Base-by-base conservation (phyloP, 2,113 vertebrate genomes). In the Albula goreensis region DNA sequence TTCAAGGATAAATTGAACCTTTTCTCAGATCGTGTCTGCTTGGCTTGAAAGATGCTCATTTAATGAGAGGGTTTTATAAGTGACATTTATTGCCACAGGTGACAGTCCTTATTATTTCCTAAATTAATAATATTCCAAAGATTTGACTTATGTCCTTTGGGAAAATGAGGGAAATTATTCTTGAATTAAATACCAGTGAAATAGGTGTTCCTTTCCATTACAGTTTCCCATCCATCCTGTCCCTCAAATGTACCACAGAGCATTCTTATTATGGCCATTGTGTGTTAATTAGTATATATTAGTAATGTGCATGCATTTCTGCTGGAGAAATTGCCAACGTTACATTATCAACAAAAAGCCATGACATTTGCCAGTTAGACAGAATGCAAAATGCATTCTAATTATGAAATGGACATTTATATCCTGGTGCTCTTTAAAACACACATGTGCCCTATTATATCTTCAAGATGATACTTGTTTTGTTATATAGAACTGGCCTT, bases 51-150 rank as follows among this genome's bases (percentile, higher is more conserved):
- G 41, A 80, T 80, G 41, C 78, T 80, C 17, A 1, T 80, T 49
- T 80, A 80, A 80, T 80, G 41, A 80, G 19, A 50, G 41, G 41
- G 15, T 80, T 50, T 80, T 80, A 50, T 31, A 80, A 80, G 49
- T 80, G 63, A 70, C 22, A 22, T 70, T 70, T 70, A 70, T 70
- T 70, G 63, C 63, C 22, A 70, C 63, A 70, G 63, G 63, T 70
- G 31, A 80, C 78, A 80, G 5, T 50, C 41, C 41, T 80, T 80
- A 49, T 80, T 7, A 80, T 80, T 50, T 80, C 3, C 48, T 12
- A 80, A 49, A 80, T 80, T 48, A 80, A 80, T 50, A 49, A 17
- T 48, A 80, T 80, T 80, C 48, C 78, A 80, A 78, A 78, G 77
- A 3, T 50, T 15, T 80, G 41, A 80, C 49, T n/a, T n/a, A 70